Base-by-base conservation (phyloP, 2,888 invertebrate species). In the Mactromeris polynyma region DNA sequence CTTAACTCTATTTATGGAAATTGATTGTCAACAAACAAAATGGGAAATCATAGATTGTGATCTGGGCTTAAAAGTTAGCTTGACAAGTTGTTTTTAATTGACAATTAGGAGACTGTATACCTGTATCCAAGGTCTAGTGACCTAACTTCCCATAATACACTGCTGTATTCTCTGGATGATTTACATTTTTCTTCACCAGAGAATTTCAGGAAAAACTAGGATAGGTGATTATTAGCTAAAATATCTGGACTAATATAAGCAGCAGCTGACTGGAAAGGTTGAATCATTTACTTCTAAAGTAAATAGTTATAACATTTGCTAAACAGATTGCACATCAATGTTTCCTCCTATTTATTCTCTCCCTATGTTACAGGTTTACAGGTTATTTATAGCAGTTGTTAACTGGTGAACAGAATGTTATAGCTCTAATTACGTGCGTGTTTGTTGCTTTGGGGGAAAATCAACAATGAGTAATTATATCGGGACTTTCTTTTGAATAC, bases 281-380 rank as follows among this genome's bases (percentile, higher is more conserved):
- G 51, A 21, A 69, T 83, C 38, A 83, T 83, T 83, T 83, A 77
- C 26, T 33, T 36, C 19, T 46, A n/a, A 73, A 36, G 83, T 83
- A 83, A 83, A 83, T 83, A 73, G 83, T 83, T 83, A 77, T 40
- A 83, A 83, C n/a, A 77, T 83, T 77, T n/a, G 2, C 51, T 83
- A 83, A 83, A 83, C 78, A 82, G 51, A 17, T 26, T 26, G 2
- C 58, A 26, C 58, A 64, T 64, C 1, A n/a, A 1, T 64, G n/a
- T 64, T 82, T 69, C 64, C 69, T 42, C 64, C n/a, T 58, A n/a
- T 64, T 64, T 82, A 11, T 40, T 77, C 26, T 64, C 26, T 26
- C 58, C 26, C 26, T 26, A 26, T 64, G 58, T 64, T 64, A 64
- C 58, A 64, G 26, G 26, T 64, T n/a, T 64, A n/a, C 26, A 26